Conservation (phyloP, 2,113 vertebrate genomes). For the Amphilophus citrinellus region DNA sequence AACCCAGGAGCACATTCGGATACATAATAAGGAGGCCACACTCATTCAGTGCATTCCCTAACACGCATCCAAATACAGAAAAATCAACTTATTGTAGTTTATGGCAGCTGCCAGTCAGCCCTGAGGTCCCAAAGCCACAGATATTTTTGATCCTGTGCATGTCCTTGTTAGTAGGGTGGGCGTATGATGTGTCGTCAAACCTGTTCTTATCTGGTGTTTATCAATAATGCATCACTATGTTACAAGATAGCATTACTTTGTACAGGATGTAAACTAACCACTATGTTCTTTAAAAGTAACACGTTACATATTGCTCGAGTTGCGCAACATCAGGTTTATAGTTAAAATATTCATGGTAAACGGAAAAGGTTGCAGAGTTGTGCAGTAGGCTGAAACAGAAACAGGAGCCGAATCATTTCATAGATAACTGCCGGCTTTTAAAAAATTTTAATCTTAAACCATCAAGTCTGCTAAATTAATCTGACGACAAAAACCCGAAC, state of each 20-base stretch:
- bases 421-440: neutral
- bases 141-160: neutral
- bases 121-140: neutral
- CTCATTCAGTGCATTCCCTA: neutral
- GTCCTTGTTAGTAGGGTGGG: neutral
- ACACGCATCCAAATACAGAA: neutral
- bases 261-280: too few relatives aligned
- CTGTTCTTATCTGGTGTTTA: neutral
- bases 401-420: too few relatives aligned
- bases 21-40: neutral
- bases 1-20: neutral
- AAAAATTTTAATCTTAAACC: neutral
- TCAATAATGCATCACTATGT: neutral
- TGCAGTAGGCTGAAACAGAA: too few relatives aligned
- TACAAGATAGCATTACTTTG: neutral
- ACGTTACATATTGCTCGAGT: too few relatives aligned
- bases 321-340: too few relatives aligned
- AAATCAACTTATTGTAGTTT: neutral
- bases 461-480: neutral
- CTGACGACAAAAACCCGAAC: neutral
- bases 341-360: too few relatives aligned
- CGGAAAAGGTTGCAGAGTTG: too few relatives aligned
- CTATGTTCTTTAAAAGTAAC: too few relatives aligned
- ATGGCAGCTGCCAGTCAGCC: neutral
- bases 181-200: fast-evolving